phyloP scores from a whole-genome alignment of 2,888 invertebrate genomes.

The Timema podura region DNA sequence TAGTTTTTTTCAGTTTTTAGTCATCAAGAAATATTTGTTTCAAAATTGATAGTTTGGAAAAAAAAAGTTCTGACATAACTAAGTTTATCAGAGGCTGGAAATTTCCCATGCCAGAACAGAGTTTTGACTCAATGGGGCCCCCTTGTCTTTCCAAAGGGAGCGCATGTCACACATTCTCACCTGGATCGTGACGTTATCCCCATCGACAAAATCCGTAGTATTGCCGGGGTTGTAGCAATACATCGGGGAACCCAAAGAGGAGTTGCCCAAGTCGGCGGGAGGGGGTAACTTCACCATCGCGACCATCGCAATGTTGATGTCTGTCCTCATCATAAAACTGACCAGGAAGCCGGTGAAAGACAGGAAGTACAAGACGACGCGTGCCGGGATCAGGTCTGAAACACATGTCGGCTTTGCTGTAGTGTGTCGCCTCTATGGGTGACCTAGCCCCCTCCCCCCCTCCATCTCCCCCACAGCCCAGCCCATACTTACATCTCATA shows the following conservation, averaged over 20 bases:
- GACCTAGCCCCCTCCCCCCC: background rate
- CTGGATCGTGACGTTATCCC: constrained; percentile 18
- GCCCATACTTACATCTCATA: too few species aligned
- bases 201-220: constrained; percentile 9
- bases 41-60: too few species aligned
- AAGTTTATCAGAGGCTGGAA: too few species aligned
- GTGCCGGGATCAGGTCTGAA: constrained; percentile 59
- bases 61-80: too few species aligned
- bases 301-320: constrained; percentile 67
- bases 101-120: too few species aligned
- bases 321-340: constrained; percentile 72
- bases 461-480: too few species aligned
- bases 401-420: constrained; percentile 14
- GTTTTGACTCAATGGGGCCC: too few species aligned
- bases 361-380: constrained; percentile 63
- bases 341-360: constrained; percentile 70
- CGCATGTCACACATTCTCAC: background rate
- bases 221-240: constrained; percentile 38
- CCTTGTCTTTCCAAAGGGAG: too few species aligned
- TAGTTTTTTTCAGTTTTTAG: too few species aligned
- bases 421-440: background rate
- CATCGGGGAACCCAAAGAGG: constrained; percentile 32
- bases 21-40: too few species aligned
- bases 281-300: constrained; percentile 55
- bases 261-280: constrained; percentile 28